These are phyloP conservation scores for Brachyalestes nurse DNA, from an alignment of 2,797 vertebrate genomes.

Conservation along the genomic window DNA sequence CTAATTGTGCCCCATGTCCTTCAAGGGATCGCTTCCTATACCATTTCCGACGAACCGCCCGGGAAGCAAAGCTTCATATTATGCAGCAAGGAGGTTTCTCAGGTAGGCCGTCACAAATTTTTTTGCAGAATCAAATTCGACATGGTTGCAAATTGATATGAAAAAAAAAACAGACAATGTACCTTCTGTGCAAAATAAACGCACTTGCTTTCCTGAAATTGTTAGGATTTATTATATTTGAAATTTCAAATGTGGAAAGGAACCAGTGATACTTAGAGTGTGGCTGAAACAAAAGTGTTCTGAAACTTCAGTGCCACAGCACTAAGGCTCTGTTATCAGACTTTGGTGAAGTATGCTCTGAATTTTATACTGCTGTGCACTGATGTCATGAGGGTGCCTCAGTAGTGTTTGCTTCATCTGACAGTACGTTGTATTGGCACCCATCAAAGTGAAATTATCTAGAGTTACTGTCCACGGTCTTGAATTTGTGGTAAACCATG, in stretches of 20 bases:
- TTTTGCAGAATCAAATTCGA: neutral
- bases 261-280: neutral
- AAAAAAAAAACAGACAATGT: neutral
- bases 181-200: neutral
- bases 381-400: neutral
- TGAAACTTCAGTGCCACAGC: neutral
- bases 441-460: constrained; percentile 1
- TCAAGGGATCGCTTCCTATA: neutral
- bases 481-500: constrained; percentile 3
- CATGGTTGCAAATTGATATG: neutral
- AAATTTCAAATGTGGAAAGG: neutral
- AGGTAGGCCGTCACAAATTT: neutral
- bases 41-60: no score
- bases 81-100: neutral
- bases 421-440: neutral
- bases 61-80: neutral
- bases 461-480: neutral
- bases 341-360: neutral
- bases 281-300: neutral
- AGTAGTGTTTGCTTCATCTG: neutral
- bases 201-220: neutral
- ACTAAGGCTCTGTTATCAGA: neutral
- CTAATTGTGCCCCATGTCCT: constrained; percentile 12
- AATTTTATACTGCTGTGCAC: neutral
- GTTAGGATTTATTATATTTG: neutral